phyloP scores from a whole-genome alignment of 2,797 vertebrate genomes.

The Glossophaga mutica region DNA sequence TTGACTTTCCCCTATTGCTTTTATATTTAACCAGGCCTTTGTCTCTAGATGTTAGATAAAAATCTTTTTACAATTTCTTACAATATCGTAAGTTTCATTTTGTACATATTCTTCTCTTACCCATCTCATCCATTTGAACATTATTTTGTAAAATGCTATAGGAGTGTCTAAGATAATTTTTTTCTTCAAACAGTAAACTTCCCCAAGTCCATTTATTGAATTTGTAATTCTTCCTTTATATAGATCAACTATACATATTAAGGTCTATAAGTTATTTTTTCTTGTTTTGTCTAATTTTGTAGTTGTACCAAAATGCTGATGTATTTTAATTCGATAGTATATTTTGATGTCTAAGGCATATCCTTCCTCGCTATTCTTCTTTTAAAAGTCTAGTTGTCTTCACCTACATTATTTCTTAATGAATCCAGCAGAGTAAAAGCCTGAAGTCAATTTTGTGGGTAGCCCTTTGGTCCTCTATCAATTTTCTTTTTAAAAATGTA shows the following conservation, averaged over 20 bases:
- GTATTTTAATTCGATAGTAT: conserved; percentile 7
- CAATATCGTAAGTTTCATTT: not conserved
- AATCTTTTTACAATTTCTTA: not conserved
- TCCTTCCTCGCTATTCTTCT: not conserved
- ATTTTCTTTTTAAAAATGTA: not conserved
- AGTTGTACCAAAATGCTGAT: not conserved
- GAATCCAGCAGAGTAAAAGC: not conserved
- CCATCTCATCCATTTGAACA: conserved; percentile 12
- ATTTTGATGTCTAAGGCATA: not conserved
- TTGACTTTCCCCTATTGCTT: conserved; percentile 12
- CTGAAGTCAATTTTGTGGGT: not conserved
- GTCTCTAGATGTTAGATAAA: not conserved
- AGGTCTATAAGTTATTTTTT: not conserved
- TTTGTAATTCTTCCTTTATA: conserved; percentile 41
- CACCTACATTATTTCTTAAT: not conserved
- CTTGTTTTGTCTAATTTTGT: not conserved
- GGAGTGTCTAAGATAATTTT: not conserved
- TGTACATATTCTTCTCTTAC: not conserved
- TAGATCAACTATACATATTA: conserved; percentile 4
- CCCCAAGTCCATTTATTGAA: not conserved
- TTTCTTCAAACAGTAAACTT: not conserved
- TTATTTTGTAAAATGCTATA: conserved; percentile 10
- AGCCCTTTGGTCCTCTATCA: not conserved
- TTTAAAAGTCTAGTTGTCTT: not conserved
- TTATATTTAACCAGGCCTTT: not conserved